Evolutionary conservation across 2,113 vertebrate genomes (phyloP).

Genomic region (Cygnus atratus): DNA sequence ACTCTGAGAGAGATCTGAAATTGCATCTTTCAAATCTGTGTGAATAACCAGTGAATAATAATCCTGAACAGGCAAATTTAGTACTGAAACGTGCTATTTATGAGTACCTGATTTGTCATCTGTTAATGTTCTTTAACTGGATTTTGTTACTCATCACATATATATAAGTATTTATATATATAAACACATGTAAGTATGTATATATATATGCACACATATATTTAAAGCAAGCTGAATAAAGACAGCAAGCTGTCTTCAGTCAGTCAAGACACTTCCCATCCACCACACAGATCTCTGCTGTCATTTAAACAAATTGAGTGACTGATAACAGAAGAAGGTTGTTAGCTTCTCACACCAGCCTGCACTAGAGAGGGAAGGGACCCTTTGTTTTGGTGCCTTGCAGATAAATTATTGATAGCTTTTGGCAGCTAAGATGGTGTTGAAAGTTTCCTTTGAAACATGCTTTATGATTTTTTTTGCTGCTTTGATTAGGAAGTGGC

Average conservation of each 20-base stretch:
- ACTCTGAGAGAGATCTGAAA: not conserved
- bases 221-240: slow-evolving; percentile 51
- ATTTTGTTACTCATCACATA: slow-evolving; percentile 19
- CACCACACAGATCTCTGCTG: not conserved
- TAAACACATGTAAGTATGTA: not conserved
- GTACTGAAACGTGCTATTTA: not conserved
- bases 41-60: not conserved
- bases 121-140: not conserved
- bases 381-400: not conserved
- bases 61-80: not conserved
- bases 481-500: not conserved
- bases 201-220: not conserved
- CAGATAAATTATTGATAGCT: not conserved
- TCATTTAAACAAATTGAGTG: not conserved
- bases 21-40: accelerated
- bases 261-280: slow-evolving; percentile 4
- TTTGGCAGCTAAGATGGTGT: not conserved
- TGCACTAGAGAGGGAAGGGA: not conserved
- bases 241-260: slow-evolving; percentile 18
- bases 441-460: not conserved
- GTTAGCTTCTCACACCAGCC: not conserved
- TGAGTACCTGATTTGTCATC: not conserved
- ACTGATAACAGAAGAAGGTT: not conserved
- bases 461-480: not conserved
- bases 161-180: not conserved